A percentile compares a stretch with the other conserved stretches of the same genome.
phyloP scores from a whole-genome alignment of 2,888 invertebrate genomes.

The Automeris io region DNA sequence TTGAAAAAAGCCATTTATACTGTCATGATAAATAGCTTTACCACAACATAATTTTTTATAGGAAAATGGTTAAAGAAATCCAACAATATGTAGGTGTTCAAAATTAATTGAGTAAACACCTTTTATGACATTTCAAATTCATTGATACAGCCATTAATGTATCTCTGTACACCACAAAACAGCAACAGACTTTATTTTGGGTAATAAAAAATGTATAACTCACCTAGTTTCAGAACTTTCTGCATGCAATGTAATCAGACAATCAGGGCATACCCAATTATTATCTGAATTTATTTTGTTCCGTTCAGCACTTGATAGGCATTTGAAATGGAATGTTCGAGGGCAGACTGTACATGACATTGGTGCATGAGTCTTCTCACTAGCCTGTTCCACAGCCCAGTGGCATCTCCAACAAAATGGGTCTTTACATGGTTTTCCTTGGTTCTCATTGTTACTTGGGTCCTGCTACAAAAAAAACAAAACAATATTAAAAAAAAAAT shows the following conservation, averaged over 20 bases:
- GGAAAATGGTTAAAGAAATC: no score
- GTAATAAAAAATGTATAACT: constrained; percentile 12
- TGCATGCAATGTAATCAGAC: constrained; percentile 82
- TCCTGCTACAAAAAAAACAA: constrained; percentile 22
- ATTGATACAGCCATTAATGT: no score
- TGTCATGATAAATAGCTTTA: no score
- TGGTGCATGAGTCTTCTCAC: constrained; percentile 47
- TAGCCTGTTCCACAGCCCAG: constrained; percentile 76
- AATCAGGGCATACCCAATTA: constrained; percentile 92
- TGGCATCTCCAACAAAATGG: constrained; percentile 96
- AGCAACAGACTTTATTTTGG: no score
- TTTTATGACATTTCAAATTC: no score
- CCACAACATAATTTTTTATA: no score
- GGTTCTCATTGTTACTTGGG: constrained; percentile 31
- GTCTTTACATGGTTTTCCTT: constrained; percentile 75
- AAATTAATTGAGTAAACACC: no score
- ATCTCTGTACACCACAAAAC: no score
- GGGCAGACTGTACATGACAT: constrained; percentile 89
- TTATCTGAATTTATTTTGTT: constrained; percentile 55
- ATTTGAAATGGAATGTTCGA: constrained; percentile 89
- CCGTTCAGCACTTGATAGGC: constrained; percentile 75
- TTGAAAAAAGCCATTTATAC: no score
- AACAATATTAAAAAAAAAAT: neutral
- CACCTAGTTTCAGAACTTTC: constrained; percentile 84
- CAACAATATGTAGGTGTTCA: no score